Evolutionary conservation across 2,113 vertebrate species (phyloP).

Genomic region (Albula goreensis): DNA sequence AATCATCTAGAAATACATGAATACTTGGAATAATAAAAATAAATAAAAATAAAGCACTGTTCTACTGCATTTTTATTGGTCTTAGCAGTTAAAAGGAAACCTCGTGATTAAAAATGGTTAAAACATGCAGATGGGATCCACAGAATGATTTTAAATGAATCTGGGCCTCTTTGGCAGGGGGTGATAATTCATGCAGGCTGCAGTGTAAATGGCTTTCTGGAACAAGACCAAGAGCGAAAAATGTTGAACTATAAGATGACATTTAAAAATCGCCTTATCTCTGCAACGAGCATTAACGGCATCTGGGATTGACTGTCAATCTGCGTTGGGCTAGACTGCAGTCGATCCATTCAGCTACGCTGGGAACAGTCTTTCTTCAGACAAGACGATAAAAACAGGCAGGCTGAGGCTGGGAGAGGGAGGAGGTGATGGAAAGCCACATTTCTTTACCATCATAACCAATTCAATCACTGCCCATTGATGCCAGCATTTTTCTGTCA

Average conservation of each 20-base stretch:
- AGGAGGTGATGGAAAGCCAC: not conserved
- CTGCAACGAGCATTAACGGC: not conserved
- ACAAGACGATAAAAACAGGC: not conserved
- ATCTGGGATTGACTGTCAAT: not conserved
- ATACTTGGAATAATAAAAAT: not conserved
- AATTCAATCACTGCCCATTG: not conserved
- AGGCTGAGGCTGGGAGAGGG: not conserved
- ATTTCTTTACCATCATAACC: not conserved
- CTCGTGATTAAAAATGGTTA: not conserved
- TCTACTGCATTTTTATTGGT: not conserved
- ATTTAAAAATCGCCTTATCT: slow-evolving; percentile 14
- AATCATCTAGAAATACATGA: not conserved
- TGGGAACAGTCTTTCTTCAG: not conserved
- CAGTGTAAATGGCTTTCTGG: slow-evolving; percentile 17
- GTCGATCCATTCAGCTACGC: not conserved
- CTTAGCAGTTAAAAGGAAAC: not conserved
- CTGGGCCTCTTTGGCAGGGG: not conserved
- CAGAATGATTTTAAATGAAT: not conserved
- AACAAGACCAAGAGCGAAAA: slow-evolving; percentile 39
- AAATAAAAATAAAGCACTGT: not conserved
- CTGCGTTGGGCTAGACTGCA: not conserved
- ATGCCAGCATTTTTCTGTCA: not conserved
- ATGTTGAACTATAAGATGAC: slow-evolving; percentile 28
- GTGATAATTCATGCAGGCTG: not conserved
- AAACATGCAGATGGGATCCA: not conserved